Conservation (phyloP, 2,113 vertebrate species). For the Eolophus roseicapilla region DNA sequence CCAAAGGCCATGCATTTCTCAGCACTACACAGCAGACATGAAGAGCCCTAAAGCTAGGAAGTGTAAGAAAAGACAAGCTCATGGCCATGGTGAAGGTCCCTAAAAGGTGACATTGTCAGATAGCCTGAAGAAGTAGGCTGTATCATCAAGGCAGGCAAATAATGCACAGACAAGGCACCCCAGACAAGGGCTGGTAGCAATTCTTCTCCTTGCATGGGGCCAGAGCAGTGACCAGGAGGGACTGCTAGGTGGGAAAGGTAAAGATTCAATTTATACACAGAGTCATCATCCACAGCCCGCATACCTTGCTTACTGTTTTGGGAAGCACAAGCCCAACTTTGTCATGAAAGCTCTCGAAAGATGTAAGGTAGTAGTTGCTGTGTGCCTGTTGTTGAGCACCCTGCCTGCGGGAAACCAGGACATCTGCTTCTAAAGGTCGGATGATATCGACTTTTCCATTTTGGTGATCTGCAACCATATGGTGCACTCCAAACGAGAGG, state of each 20-base stretch:
- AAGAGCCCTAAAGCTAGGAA: not conserved
- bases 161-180: not conserved
- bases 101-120: not conserved
- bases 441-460: not conserved
- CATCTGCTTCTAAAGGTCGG: conserved; percentile 28
- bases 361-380: not conserved
- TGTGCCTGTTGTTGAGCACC: not conserved
- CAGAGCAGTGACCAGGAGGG: not conserved
- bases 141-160: not conserved
- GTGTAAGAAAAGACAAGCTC: not conserved
- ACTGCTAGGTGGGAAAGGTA: not conserved
- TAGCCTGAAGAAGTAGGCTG: not conserved
- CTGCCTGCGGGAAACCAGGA: not conserved
- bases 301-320: not conserved
- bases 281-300: not conserved
- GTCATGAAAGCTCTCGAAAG: not conserved
- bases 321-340: not conserved
- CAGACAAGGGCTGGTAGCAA: not conserved
- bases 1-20: not conserved
- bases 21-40: not conserved
- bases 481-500: not conserved
- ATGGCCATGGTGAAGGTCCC: not conserved
- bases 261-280: not conserved
- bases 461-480: conserved; percentile 8
- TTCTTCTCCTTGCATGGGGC: not conserved